A percentile compares a stretch with the other conserved stretches of the same genome.
These are phyloP conservation scores for Barbus barbus DNA, from an alignment of 2,113 vertebrate genomes.

Conservation along the genomic window DNA sequence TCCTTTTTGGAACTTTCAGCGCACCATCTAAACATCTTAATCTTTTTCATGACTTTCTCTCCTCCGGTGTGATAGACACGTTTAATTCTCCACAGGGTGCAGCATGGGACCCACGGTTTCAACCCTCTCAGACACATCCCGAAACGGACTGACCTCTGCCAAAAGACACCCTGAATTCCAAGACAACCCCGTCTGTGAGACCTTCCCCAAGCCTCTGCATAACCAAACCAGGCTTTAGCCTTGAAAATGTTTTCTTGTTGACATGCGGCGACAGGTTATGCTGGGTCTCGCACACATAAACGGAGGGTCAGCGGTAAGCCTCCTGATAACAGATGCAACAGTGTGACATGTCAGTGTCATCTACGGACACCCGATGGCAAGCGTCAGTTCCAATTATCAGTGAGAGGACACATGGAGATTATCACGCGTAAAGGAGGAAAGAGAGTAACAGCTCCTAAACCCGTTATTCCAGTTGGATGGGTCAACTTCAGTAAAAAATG, in stretches of 20 bases:
- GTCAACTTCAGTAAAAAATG: not conserved
- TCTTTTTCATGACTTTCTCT: slow-evolving; percentile 49
- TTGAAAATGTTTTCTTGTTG: slow-evolving; percentile 48
- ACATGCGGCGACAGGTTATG: slow-evolving; percentile 47
- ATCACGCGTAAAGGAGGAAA: slow-evolving; percentile 26
- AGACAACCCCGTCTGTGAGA: not conserved
- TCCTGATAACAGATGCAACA: slow-evolving; percentile 26
- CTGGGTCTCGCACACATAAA: slow-evolving; percentile 30
- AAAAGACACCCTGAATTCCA: slow-evolving; percentile 8
- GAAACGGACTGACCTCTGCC: slow-evolving; percentile 40
- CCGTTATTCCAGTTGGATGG: not conserved
- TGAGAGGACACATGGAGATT: slow-evolving; percentile 66
- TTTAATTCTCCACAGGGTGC: slow-evolving; percentile 48
- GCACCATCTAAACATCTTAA: slow-evolving; percentile 80
- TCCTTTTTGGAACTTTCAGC: slow-evolving; percentile 72
- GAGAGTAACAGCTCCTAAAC: not conserved
- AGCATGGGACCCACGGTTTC: slow-evolving; percentile 42
- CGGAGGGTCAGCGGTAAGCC: slow-evolving; percentile 36
- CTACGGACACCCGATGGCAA: slow-evolving; percentile 77
- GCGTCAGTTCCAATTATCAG: slow-evolving; percentile 81
- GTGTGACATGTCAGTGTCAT: slow-evolving; percentile 42
- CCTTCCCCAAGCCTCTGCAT: slow-evolving; percentile 17
- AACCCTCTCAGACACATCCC: slow-evolving; percentile 62
- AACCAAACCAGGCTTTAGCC: not conserved
- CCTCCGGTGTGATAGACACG: slow-evolving; percentile 8